Percentiles rank a stretch among this genome's conserved stretches.
phyloP scores from a whole-genome alignment of 2,113 vertebrate genomes.

The Mesocricetus auratus region DNA sequence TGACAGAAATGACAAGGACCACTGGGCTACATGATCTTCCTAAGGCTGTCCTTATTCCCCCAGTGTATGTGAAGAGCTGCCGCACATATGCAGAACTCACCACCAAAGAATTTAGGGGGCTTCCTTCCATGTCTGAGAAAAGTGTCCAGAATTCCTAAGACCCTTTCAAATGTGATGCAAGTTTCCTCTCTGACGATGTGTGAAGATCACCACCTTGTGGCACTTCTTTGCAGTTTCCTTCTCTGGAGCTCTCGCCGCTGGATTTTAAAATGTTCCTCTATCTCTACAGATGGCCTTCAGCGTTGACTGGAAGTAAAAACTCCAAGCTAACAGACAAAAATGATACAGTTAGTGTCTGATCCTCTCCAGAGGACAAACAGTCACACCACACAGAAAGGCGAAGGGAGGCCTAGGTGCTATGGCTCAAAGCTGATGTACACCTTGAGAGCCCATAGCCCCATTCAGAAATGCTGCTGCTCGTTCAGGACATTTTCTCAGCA shows the following conservation, averaged over 20 bases:
- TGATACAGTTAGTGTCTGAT: not conserved
- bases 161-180: not conserved
- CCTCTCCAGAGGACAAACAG: not conserved
- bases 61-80: not conserved
- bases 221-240: slow-evolving; percentile 12
- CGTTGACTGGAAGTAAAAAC: not conserved
- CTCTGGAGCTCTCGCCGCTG: not conserved
- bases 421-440: not conserved
- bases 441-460: not conserved
- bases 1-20: not conserved
- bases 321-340: slow-evolving; percentile 3
- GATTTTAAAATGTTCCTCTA: not conserved
- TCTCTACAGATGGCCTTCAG: not conserved
- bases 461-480: not conserved
- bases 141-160: not conserved
- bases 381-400: not conserved
- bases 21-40: not conserved
- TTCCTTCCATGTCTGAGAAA: slow-evolving; percentile 20
- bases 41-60: not conserved
- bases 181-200: not conserved
- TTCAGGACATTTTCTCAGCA: not conserved
- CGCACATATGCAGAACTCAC: not conserved
- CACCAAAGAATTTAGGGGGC: not conserved
- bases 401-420: not conserved
- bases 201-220: slow-evolving; percentile 54